These are phyloP conservation scores for Basileuterus tristriatus DNA, from an alignment of 2,797 vertebrate species.

Conservation along the genomic window DNA sequence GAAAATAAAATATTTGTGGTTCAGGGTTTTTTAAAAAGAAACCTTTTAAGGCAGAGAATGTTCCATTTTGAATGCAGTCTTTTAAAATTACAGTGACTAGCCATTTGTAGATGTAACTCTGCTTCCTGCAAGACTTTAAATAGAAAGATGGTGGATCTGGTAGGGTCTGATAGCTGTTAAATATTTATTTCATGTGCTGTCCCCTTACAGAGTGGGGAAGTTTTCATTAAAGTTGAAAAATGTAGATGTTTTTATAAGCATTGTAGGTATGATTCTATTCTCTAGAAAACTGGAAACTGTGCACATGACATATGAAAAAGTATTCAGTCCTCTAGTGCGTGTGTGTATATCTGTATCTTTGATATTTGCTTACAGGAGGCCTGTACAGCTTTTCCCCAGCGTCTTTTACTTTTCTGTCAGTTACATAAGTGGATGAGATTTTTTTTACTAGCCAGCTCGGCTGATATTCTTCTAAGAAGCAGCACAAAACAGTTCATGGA, in stretches of 20 bases:
- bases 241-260: background rate
- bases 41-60: background rate
- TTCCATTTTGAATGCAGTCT: background rate
- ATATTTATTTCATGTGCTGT: background rate
- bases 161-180: background rate
- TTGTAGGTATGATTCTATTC: background rate
- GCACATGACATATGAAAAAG: background rate
- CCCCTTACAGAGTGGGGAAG: background rate
- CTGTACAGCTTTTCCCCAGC: background rate
- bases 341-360: background rate
- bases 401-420: background rate
- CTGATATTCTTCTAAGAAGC: background rate
- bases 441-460: background rate
- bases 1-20: background rate
- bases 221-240: background rate
- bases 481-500: background rate
- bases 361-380: background rate
- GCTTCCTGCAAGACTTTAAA: background rate
- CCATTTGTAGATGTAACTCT: background rate
- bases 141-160: background rate
- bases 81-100: background rate
- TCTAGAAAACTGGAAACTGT: background rate
- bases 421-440: background rate
- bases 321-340: background rate
- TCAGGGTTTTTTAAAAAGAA: background rate